Evolutionary conservation across 2,888 invertebrate species (phyloP), one percentile per base, ranked within the genome.

Genomic region (Mesoligia furuncula): DNA sequence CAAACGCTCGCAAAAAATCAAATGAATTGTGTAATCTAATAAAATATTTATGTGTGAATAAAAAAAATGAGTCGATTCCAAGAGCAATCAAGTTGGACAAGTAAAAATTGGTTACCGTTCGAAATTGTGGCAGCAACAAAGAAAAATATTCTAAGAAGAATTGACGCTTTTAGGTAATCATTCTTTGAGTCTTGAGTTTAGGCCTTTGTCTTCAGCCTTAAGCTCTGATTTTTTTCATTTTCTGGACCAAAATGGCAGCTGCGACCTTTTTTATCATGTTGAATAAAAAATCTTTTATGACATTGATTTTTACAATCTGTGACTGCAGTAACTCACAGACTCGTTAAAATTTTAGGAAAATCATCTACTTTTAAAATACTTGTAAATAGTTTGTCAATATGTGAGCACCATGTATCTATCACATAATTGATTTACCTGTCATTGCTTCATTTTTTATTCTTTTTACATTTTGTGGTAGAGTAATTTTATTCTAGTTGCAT

Each of bases 11-110:
- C 39, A 27, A 68, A 64, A 83, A 65, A 59, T 59, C 67, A 67
- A 73, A 75, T 67, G 27, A 81, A 85, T 81, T 77, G 36, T 75
- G 74, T 77, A 66, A 80, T 83, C 59, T 73, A 73, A 75, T 83
- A 73, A 80, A 80, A 80, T 71, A 77, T 83, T 81, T 75, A 66
- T 79, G 59, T 77, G 77, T 72, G 85, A 79, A 79, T 85, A 81
- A 85, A 79, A 85, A 79, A 83, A 84, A 87, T 81, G 62, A 77
- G 48, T 54, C 83, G 54, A 85, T 84, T 75, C 70, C 66, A 61
- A 17, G 31, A 78, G 69, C 69, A 70, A 85, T 85, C 73, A 73
- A 69, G 70, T 45, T 17, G 13, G 85, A 85, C 84, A 78, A 72
- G 77, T 73, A 85, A 85, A 85, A 82, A 84, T 74, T 62, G 81